phyloP scores from a whole-genome alignment of 2,797 vertebrate genomes.

The Denticeps clupeoides region DNA sequence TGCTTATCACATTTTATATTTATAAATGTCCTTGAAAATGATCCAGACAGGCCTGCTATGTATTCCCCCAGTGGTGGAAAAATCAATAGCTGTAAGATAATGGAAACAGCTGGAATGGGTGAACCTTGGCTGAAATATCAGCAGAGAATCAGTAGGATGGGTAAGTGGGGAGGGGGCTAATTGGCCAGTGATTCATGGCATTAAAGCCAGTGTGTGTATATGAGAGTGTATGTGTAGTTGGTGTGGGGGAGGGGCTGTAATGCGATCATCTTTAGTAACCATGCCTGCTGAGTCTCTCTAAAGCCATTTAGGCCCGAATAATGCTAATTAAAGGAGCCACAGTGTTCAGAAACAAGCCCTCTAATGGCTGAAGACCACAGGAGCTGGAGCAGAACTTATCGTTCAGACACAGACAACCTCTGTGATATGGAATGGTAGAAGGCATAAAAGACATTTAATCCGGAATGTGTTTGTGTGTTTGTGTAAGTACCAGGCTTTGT shows the following conservation, averaged over 20 bases:
- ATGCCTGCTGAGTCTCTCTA: slow-evolving; percentile 20
- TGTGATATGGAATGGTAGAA: no score
- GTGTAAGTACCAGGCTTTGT: no score
- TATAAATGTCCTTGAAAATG: slow-evolving; percentile 50
- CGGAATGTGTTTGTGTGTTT: no score
- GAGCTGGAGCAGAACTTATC: not conserved
- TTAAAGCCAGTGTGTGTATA: slow-evolving; percentile 8
- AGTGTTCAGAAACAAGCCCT: not conserved
- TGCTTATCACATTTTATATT: slow-evolving; percentile 36
- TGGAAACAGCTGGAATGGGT: slow-evolving; percentile 40
- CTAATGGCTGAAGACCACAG: no score
- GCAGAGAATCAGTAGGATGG: not conserved
- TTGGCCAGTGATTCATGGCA: slow-evolving; percentile 18
- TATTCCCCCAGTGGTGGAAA: slow-evolving; percentile 25
- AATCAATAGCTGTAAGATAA: slow-evolving; percentile 55
- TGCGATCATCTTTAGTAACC: not conserved
- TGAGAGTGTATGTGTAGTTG: not conserved
- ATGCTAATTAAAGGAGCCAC: slow-evolving; percentile 10
- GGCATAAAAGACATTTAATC: no score
- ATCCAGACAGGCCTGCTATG: slow-evolving; percentile 39
- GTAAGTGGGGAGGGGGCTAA: slow-evolving; percentile 9
- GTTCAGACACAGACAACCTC: not conserved
- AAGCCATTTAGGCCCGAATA: slow-evolving; percentile 23
- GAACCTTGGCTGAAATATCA: slow-evolving; percentile 41
- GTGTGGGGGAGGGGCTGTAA: not conserved